phyloP scores from a whole-genome alignment of 2,113 vertebrate species.

The Lepisosteus osseus region DNA sequence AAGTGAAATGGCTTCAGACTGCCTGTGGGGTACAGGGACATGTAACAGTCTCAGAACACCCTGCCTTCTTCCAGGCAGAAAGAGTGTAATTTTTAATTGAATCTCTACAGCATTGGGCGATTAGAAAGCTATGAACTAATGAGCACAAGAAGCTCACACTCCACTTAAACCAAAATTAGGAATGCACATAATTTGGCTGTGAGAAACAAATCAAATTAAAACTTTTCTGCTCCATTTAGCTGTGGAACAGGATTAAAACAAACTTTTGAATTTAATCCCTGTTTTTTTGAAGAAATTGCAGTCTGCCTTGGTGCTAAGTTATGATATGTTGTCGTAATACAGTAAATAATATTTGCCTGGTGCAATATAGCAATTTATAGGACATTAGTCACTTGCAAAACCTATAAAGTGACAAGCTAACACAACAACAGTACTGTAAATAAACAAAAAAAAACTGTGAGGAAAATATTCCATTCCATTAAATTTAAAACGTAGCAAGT shows the following conservation, averaged over 20 bases:
- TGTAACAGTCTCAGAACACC: not conserved
- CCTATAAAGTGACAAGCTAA: too few species aligned
- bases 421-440: too few species aligned
- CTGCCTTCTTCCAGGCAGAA: slow-evolving; percentile 6
- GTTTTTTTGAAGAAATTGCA: slow-evolving; percentile 5
- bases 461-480: too few species aligned
- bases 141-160: slow-evolving; percentile 17
- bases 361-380: too few species aligned
- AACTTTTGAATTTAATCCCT: slow-evolving; percentile 25
- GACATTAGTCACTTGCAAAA: too few species aligned
- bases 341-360: too few species aligned
- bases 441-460: too few species aligned
- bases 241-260: slow-evolving; percentile 32
- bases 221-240: slow-evolving; percentile 33
- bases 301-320: too few species aligned
- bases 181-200: slow-evolving; percentile 29
- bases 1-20: not conserved
- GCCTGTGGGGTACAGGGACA: not conserved
- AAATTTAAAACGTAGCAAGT: too few species aligned
- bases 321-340: too few species aligned
- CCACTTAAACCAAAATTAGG: slow-evolving; percentile 25
- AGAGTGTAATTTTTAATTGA: slow-evolving; percentile 13
- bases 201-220: slow-evolving; percentile 34
- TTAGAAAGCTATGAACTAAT: slow-evolving; percentile 25
- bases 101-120: slow-evolving; percentile 23